phyloP scores from a whole-genome alignment of 64 coral and sea anemone genomes.

The Dendrophyllia cribrosa region DNA sequence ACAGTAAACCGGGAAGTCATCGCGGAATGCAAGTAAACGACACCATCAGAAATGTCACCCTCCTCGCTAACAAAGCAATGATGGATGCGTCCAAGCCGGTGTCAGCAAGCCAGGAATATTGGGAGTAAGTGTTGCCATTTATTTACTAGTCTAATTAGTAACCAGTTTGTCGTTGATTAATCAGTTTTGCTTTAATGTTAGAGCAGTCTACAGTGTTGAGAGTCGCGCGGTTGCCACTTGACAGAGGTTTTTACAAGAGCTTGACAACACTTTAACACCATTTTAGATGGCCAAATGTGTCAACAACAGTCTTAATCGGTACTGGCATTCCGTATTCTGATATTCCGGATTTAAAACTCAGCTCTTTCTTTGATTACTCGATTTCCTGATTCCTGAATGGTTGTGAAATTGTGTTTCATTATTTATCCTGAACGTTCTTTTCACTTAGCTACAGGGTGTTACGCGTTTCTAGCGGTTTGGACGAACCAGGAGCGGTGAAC shows the following conservation, averaged over 20 bases:
- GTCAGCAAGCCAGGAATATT: constrained; percentile 73
- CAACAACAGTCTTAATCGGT: no score
- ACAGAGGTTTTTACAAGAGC: no score
- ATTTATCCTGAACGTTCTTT: background rate
- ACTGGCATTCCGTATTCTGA: no score
- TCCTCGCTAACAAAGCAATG: constrained; percentile 24
- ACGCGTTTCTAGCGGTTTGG: constrained; percentile 54
- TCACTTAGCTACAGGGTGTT: constrained; percentile 56
- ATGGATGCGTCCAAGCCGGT: background rate
- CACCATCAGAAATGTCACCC: constrained; percentile 40
- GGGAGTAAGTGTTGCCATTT: constrained; percentile 61
- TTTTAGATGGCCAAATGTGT: no score
- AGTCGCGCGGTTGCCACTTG: no score
- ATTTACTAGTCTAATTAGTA: no score
- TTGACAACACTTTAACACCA: no score
- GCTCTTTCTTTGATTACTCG: no score
- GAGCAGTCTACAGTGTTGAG: no score
- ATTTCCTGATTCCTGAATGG: background rate
- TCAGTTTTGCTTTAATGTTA: no score
- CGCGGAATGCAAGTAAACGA: background rate
- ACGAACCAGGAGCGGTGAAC: constrained; percentile 53
- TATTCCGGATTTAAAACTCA: no score
- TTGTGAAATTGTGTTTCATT: background rate
- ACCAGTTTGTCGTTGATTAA: no score
- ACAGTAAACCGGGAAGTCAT: background rate